These are phyloP conservation scores for Misgurnus mizolepis DNA, from an alignment of 2,113 vertebrate species.

Conservation along the genomic window DNA sequence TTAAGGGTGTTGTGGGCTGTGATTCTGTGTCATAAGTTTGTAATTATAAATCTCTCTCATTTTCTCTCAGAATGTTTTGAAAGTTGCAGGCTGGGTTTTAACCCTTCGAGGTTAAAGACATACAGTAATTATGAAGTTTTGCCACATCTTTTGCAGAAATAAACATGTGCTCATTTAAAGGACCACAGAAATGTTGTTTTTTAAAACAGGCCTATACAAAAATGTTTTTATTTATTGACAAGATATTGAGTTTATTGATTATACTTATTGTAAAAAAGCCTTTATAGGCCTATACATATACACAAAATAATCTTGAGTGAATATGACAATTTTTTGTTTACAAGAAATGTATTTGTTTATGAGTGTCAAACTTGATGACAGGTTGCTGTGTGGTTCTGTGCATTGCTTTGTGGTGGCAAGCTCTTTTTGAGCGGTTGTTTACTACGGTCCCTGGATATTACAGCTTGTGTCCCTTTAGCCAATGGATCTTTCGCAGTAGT, in stretches of 20 bases:
- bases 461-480: neutral
- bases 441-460: too few species aligned
- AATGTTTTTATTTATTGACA: neutral
- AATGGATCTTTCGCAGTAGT: neutral
- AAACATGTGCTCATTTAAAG: slow-evolving; percentile 6
- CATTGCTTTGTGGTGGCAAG: too few species aligned
- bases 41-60: slow-evolving; percentile 66
- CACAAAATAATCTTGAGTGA: neutral
- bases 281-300: neutral
- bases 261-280: too few species aligned
- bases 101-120: slow-evolving; percentile 17
- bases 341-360: too few species aligned
- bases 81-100: slow-evolving; percentile 58
- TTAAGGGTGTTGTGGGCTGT: slow-evolving; percentile 51
- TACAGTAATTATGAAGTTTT: slow-evolving; percentile 32
- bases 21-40: slow-evolving; percentile 51
- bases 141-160: slow-evolving; percentile 12
- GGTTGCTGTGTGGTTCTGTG: too few species aligned
- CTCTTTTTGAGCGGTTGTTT: too few species aligned
- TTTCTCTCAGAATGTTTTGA: slow-evolving; percentile 52
- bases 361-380: too few species aligned
- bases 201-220: neutral
- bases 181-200: slow-evolving; percentile 11
- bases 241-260: too few species aligned
- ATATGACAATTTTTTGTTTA: too few species aligned